Percentiles rank a stretch among this genome's conserved stretches.
These are phyloP conservation scores for Ailuropoda melanoleuca DNA, from an alignment of 2,113 vertebrate genomes.

Conservation along the genomic window DNA sequence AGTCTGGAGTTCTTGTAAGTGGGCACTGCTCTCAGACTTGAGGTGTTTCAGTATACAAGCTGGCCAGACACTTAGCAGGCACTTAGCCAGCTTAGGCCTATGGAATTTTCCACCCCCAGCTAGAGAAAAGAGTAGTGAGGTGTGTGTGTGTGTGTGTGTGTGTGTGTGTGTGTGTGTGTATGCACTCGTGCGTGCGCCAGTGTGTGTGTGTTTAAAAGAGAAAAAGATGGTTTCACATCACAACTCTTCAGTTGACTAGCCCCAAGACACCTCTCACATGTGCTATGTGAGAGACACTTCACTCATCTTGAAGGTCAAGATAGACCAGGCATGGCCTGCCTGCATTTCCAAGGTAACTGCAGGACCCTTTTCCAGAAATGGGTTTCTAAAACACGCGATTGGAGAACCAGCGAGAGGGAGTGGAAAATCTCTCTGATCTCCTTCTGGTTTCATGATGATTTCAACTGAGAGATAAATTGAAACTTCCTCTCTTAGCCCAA, in stretches of 20 bases:
- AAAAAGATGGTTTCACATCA: constrained; percentile 47
- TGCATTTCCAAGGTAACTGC: not conserved
- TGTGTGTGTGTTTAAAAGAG: constrained; percentile 4
- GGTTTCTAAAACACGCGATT: constrained; percentile 31
- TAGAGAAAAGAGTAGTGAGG: constrained; percentile 55
- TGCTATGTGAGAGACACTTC: constrained; percentile 30
- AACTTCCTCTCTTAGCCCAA: constrained; percentile 30
- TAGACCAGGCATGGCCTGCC: not conserved
- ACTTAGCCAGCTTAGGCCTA: constrained; percentile 67
- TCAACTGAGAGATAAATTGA: constrained; percentile 40
- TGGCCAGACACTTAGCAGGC: constrained; percentile 71
- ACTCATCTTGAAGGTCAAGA: constrained; percentile 35
- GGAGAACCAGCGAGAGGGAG: constrained; percentile 8
- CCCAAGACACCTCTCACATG: not conserved
- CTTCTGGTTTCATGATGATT: constrained; percentile 35
- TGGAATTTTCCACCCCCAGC: constrained; percentile 74
- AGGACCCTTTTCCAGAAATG: constrained; percentile 20
- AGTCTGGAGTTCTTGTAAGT: constrained; percentile 64
- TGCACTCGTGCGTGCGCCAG: not conserved
- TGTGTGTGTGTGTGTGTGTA: not conserved
- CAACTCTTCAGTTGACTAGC: constrained; percentile 2
- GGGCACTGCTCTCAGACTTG: constrained; percentile 67
- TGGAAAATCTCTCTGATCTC: not conserved
- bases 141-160: not conserved
- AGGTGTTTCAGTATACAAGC: constrained; percentile 69